Percentiles rank a stretch among this genome's conserved stretches.
phyloP scores from a whole-genome alignment of 2,888 invertebrate species.

The Lycocerus yunnanus region DNA sequence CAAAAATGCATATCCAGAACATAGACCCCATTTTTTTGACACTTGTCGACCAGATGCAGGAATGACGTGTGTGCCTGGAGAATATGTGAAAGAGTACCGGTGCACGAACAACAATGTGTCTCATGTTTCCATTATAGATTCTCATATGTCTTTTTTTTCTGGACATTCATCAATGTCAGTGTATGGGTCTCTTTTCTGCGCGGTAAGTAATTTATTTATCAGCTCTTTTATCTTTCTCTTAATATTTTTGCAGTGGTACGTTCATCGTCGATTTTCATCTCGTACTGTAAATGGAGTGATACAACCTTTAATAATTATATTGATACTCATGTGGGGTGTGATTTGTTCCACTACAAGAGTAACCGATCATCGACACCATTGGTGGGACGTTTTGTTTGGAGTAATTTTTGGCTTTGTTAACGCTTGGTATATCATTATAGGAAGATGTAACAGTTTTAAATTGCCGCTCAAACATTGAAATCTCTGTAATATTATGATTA shows the following conservation, averaged over 20 bases:
- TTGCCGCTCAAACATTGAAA: neutral
- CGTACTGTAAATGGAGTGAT: neutral
- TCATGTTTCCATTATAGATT: neutral
- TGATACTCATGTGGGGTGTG: conserved; percentile 63
- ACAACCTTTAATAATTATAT: conserved; percentile 20
- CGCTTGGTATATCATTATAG: conserved; percentile 63
- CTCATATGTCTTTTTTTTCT: neutral
- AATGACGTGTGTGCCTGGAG: neutral
- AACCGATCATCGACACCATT: conserved; percentile 75
- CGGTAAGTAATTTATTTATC: neutral
- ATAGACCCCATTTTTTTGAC: neutral
- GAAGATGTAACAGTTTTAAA: conserved; percentile 11
- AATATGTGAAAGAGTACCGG: neutral
- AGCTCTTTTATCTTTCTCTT: neutral
- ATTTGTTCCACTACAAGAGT: conserved; percentile 70
- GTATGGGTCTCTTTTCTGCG: neutral
- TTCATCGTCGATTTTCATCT: neutral
- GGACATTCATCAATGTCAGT: neutral
- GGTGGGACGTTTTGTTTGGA: conserved; percentile 79
- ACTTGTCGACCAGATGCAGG: neutral
- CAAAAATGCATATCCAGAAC: neutral
- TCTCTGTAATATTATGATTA: no score
- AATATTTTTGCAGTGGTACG: neutral
- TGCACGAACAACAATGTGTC: neutral
- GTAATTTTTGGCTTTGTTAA: conserved; percentile 62